Evolutionary conservation across 2,113 vertebrate genomes (phyloP).

Genomic region (Platichthys stellatus): DNA sequence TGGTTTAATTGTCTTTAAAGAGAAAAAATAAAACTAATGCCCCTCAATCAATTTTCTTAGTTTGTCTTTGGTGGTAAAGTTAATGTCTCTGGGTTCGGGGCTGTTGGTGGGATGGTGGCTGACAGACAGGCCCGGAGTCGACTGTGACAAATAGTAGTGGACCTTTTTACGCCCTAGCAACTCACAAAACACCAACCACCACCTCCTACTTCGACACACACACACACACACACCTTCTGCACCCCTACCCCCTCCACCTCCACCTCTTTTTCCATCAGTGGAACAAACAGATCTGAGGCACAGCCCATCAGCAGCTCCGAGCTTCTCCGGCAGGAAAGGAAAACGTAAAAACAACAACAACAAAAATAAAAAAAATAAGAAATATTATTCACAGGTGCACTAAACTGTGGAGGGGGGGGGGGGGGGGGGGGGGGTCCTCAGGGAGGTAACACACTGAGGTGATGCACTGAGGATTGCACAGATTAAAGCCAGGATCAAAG

Average conservation of each 20-base stretch:
- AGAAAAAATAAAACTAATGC: neutral
- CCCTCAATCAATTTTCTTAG: neutral
- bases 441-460: neutral
- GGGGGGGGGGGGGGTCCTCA: neutral
- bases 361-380: constrained; percentile 5
- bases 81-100: neutral
- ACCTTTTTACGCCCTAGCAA: constrained; percentile 63
- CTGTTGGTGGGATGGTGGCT: constrained; percentile 6
- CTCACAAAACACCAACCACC: constrained; percentile 34
- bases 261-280: constrained; percentile 40
- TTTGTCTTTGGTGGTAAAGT: neutral
- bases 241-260: neutral
- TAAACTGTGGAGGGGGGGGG: neutral
- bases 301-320: constrained; percentile 40
- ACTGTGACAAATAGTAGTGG: constrained; percentile 71
- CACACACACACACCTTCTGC: neutral
- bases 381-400: constrained; percentile 31
- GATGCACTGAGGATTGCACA: neutral
- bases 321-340: neutral
- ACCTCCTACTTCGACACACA: constrained; percentile 13
- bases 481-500: neutral
- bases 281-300: constrained; percentile 40
- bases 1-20: neutral
- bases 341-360: constrained; percentile 4
- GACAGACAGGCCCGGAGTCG: constrained; percentile 54